Evolutionary conservation across 2,888 invertebrate species (phyloP).

Genomic region (Cyaniris semiargus): DNA sequence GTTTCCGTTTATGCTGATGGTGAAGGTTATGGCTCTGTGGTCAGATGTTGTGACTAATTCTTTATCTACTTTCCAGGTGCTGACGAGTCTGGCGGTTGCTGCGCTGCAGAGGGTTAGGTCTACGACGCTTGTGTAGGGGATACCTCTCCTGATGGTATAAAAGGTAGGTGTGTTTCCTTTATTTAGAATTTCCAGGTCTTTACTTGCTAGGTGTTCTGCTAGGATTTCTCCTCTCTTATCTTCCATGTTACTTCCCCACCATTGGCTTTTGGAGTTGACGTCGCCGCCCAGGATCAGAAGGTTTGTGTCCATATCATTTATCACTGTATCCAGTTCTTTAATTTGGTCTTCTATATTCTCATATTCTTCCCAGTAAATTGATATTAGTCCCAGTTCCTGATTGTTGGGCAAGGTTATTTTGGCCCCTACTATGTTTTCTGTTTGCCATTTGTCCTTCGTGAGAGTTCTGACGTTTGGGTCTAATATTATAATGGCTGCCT

Average conservation of each 20-base stretch:
- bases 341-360: no score
- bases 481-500: no score
- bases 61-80: constrained; percentile 3
- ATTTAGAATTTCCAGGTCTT: no score
- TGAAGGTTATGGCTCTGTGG: neutral
- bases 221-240: neutral
- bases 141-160: neutral
- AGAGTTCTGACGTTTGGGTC: no score
- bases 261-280: constrained; percentile 26
- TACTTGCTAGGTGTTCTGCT: no score
- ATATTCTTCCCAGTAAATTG: no score
- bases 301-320: neutral
- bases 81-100: neutral
- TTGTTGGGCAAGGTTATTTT: no score
- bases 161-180: no score
- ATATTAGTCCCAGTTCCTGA: no score
- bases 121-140: neutral
- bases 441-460: no score
- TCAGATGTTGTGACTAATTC: neutral
- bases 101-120: neutral
- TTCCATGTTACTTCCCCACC: constrained; percentile 12
- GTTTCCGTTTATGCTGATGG: neutral
- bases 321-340: neutral
- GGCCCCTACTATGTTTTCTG: no score
- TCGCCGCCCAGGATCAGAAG: neutral